Evolutionary conservation across 2,888 invertebrate genomes (phyloP).

Genomic region (Antitype chi): DNA sequence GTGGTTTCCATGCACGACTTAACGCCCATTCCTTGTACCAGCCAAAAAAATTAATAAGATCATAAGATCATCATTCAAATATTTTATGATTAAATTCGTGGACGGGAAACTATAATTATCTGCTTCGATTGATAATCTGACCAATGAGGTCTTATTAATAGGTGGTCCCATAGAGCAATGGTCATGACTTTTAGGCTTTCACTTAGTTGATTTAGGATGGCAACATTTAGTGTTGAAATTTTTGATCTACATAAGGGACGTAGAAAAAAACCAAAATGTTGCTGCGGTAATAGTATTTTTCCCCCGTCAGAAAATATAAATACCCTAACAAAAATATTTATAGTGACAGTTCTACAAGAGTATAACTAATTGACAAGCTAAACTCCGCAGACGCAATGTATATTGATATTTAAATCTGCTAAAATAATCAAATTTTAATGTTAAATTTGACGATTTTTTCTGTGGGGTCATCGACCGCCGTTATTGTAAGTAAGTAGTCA

Average conservation of each 20-base stretch:
- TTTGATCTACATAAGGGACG: background rate
- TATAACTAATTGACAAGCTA: too few species aligned
- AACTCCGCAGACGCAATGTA: too few species aligned
- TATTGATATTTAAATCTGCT: too few species aligned
- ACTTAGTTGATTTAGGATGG: conserved; percentile 46
- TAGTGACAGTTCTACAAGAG: background rate
- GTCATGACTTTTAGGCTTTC: conserved; percentile 55
- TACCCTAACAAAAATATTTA: background rate
- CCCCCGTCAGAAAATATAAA: background rate
- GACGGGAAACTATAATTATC: conserved; percentile 64
- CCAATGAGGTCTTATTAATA: conserved; percentile 62
- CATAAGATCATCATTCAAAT: conserved; percentile 51
- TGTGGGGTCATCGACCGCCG: too few species aligned
- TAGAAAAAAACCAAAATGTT: background rate
- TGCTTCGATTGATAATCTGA: conserved; percentile 60
- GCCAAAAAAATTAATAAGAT: conserved; percentile 54
- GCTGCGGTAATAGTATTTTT: background rate
- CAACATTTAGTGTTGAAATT: conserved; percentile 48
- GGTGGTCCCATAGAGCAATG: conserved; percentile 45
- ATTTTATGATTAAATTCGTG: conserved; percentile 64
- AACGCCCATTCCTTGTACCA: conserved; percentile 64
- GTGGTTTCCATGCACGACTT: conserved; percentile 40
- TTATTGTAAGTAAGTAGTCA: too few species aligned
- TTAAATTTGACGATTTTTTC: too few species aligned
- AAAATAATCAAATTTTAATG: too few species aligned